Evolutionary conservation across 2,113 vertebrate genomes (phyloP), one percentile per base, ranked within the genome.

Genomic region (Sinocyclocheilus maitianheensis): DNA sequence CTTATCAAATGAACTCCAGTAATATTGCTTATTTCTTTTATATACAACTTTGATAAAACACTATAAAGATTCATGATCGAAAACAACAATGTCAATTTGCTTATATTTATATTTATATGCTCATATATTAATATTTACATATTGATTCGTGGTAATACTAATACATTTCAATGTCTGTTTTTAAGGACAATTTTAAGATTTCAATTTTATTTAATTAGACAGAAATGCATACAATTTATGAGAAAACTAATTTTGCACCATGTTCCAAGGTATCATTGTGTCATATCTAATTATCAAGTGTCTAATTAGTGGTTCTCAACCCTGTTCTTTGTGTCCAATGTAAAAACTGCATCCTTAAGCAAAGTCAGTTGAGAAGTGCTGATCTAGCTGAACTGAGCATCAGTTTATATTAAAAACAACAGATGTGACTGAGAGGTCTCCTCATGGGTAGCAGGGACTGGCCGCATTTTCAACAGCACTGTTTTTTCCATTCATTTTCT

Each of bases 401-500:
- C 69, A 11, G 69, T 72, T 72, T 22, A 40, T 72, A 72, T 43
- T 72, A 72, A 72, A 72, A 72, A 72, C 69, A 72, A 43, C 34
- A 43, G 69, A 72, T 40, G 69, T 22, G 69, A 72, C 34, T 37
- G 30, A 69, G 14, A 37, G 58, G 20, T 71, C 30, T 71, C 30
- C 67, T 71, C 67, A 9, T 37, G 30, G 67, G 18, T 71, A 71
- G 18, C 26, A 26, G 34, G 69, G 69, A 40, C 69, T 8, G 11
- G 69, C 9, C 37, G 22, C 37, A 10, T 72, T 22, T 67, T 40
- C 43, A 43, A 7, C 43, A 43, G 43, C 43, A 43, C 51, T 18
- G 6, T 55, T 58, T 58, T 46, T 30, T 67, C 60, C n/a, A 63
- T 13, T 30, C 0, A 71, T 10, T 4, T 40, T 71, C 37, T 10